Conservation (phyloP, 2,888 invertebrate species). For the Epinotia demarniana region DNA sequence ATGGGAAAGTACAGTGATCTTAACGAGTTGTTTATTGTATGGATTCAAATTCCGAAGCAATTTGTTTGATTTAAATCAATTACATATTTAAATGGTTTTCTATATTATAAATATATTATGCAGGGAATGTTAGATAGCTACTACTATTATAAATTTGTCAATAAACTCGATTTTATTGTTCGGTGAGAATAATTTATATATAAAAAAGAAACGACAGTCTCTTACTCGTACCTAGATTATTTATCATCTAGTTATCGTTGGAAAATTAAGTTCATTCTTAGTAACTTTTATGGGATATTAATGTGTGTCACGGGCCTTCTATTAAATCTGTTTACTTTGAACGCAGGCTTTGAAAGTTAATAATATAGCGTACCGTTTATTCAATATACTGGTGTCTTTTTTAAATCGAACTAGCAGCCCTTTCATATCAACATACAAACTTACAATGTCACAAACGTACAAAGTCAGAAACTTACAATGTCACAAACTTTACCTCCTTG, state of each 20-base stretch:
- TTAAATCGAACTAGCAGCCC: too few relatives aligned
- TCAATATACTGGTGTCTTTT: too few relatives aligned
- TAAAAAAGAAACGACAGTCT: neutral
- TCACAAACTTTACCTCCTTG: too few relatives aligned
- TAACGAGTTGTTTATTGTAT: slow-evolving; percentile 44
- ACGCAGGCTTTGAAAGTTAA: too few relatives aligned
- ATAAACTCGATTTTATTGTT: slow-evolving; percentile 14
- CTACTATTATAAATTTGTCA: slow-evolving; percentile 15
- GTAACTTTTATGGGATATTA: neutral
- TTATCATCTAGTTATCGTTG: slow-evolving; percentile 1
- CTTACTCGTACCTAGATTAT: neutral
- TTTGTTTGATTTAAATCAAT: slow-evolving; percentile 43
- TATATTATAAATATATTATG: slow-evolving; percentile 21
- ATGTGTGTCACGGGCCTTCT: too few relatives aligned
- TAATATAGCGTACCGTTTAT: too few relatives aligned
- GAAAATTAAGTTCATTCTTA: neutral
- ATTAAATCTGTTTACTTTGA: too few relatives aligned
- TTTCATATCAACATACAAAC: neutral
- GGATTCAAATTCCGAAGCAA: slow-evolving; percentile 31
- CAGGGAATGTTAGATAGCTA: slow-evolving; percentile 7
- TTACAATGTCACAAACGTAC: neutral
- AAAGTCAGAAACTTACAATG: neutral
- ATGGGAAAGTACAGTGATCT: slow-evolving; percentile 42
- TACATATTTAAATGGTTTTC: slow-evolving; percentile 37
- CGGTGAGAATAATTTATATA: neutral